Conservation (phyloP, 2,888 invertebrate genomes). For the Rotaria macrura region DNA sequence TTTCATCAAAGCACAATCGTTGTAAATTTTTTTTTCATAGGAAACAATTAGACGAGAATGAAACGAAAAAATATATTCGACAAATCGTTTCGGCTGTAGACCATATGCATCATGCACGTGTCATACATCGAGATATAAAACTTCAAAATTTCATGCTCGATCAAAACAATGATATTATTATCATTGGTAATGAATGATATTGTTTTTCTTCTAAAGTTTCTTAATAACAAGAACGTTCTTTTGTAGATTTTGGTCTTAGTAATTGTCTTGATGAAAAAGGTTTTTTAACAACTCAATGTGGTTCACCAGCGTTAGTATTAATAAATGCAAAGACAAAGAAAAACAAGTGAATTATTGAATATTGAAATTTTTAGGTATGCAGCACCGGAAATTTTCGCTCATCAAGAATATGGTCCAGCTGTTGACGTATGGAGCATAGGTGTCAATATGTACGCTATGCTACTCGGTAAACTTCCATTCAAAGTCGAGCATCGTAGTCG, state of each 20-base stretch:
- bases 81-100: conserved; percentile 43
- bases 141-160: conserved; percentile 43
- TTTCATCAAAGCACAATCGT: too few relatives aligned
- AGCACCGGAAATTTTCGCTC: conserved; percentile 44
- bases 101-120: conserved; percentile 39
- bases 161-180: conserved; percentile 40
- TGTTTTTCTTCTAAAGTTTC: not conserved
- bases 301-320: conserved; percentile 39
- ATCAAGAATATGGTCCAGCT: conserved; percentile 40
- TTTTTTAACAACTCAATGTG: conserved; percentile 42
- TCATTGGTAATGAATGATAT: conserved; percentile 39
- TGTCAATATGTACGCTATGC: conserved; percentile 42
- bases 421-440: conserved; percentile 46
- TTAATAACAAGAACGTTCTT: not conserved
- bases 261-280: conserved; percentile 40
- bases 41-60: conserved; percentile 39
- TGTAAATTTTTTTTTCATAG: too few relatives aligned
- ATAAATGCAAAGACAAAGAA: not conserved
- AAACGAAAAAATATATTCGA: conserved; percentile 40
- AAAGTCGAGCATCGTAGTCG: conserved; percentile 38
- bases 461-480: conserved; percentile 42
- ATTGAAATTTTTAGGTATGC: conserved; percentile 38
- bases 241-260: conserved; percentile 43
- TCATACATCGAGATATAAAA: conserved; percentile 41
- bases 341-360: not conserved